phyloP scores from a whole-genome alignment of 2,888 invertebrate genomes.

The Ctena decussata region DNA sequence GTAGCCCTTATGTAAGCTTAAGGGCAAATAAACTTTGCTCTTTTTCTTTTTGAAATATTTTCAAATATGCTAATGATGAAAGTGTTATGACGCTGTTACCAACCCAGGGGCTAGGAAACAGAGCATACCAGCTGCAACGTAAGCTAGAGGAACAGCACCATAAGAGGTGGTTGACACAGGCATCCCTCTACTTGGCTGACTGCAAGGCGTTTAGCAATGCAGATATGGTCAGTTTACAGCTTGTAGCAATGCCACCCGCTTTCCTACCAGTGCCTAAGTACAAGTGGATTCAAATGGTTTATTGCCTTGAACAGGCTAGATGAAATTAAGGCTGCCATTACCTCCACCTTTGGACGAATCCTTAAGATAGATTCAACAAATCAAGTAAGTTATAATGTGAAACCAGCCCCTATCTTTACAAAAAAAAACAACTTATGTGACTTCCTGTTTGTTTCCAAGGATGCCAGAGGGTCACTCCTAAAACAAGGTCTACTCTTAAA shows the following conservation, averaged over 20 bases:
- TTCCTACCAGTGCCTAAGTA: slow-evolving; percentile 31
- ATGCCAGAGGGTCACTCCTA: too few species aligned
- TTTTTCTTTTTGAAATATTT: too few species aligned
- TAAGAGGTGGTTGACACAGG: slow-evolving; percentile 42
- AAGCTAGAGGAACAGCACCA: slow-evolving; percentile 67
- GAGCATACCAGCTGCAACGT: slow-evolving; percentile 39
- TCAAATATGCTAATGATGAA: slow-evolving; percentile 59
- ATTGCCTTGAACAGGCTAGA: slow-evolving; percentile 49
- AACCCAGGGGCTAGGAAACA: slow-evolving; percentile 65
- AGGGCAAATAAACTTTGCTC: too few species aligned
- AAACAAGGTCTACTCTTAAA: too few species aligned
- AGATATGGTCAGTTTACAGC: not conserved
- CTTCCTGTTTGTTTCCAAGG: too few species aligned
- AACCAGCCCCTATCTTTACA: too few species aligned
- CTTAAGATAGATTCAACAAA: slow-evolving; percentile 75
- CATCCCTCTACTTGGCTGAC: slow-evolving; percentile 54
- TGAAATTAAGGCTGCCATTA: slow-evolving; percentile 68
- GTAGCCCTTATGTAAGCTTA: too few species aligned
- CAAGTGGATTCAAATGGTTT: slow-evolving; percentile 49
- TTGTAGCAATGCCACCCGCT: slow-evolving; percentile 36
- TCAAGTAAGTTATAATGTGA: too few species aligned
- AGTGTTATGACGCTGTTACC: slow-evolving; percentile 57
- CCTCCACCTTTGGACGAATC: slow-evolving; percentile 61
- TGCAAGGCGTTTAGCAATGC: slow-evolving; percentile 24
- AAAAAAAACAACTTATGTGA: too few species aligned